Evolutionary conservation across 1,140 invertebrate genomes (phyloP), one percentile per base, ranked within the genome.

Genomic region (Calephelis nemesis): DNA sequence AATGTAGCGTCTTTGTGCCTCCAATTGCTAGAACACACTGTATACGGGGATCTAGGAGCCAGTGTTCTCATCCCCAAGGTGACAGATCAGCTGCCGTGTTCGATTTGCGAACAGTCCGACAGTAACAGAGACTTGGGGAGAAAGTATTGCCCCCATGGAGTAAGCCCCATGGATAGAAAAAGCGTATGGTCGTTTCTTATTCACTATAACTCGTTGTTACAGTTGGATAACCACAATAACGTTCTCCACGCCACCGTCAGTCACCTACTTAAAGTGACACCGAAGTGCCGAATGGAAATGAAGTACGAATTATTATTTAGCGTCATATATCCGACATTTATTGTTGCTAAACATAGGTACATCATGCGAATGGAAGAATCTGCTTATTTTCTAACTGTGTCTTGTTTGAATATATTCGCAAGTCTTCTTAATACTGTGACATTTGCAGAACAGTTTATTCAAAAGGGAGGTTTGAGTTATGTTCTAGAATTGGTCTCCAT

Each of bases 251-350:
- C 90, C 0, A 89, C 93, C 0, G 94, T 94, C 69, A 88, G 88
- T 6, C 95, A 95, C 76, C 79, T 95, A 13, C 82, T 94, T 5
- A 92, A 93, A 70, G 91, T 95, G 5, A 93, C 93, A 1, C 92
- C 93, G 0, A 88, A 91, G 39, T 93, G 92, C 62, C 92, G 89
- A 3, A 87, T 88, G 42, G 80, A 92, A 40, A 92, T 95, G 49
- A 93, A 93, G 62, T 90, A 92, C 42, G 93, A 94, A 67, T 81
- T 95, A 9, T 84, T 95, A 0, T 92, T 93, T 63, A 92, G 88
- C 60, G 93, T 95, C 0, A 93, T 95, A 69, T 94, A 94, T 73
- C 94, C 94, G 0, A 93, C 92, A 0, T 95, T 95, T 73, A 80
- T 94, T 7, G 92, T 91, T 9, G 90, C 93, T 0, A 94, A 94